Percentiles rank a stretch among this genome's conserved stretches.
phyloP scores from a whole-genome alignment of 92 coral and sea anemone species.

The Ricordea florida region DNA sequence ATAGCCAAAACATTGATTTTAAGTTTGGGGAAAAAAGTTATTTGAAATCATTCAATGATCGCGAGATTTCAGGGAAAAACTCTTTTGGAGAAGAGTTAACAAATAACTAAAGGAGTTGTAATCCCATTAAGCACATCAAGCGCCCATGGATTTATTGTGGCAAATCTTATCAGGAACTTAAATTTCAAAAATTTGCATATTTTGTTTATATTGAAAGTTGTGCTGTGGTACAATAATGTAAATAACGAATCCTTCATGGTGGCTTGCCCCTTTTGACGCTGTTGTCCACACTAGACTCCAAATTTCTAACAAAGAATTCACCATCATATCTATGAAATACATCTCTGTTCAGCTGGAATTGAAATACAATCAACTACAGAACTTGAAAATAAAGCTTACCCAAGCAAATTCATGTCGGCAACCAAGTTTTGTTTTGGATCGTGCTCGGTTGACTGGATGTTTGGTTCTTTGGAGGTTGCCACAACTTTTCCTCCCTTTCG shows the following conservation, averaged over 20 bases:
- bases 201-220: not conserved
- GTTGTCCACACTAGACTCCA: slow-evolving; percentile 4
- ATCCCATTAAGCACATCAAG: no score
- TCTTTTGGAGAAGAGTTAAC: no score
- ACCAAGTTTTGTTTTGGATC: not conserved
- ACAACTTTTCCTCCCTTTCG: not conserved
- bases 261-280: not conserved
- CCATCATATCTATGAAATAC: slow-evolving; percentile 1
- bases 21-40: no score
- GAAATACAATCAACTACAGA: not conserved
- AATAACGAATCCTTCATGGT: not conserved
- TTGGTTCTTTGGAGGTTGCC: slow-evolving; percentile 1
- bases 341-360: slow-evolving; percentile 11
- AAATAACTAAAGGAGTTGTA: no score
- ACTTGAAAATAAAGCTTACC: slow-evolving; percentile 4
- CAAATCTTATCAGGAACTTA: no score
- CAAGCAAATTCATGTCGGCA: not conserved
- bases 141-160: no score
- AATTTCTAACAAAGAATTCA: slow-evolving; percentile 1
- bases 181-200: no score
- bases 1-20: no score
- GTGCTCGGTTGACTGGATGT: no score
- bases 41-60: no score
- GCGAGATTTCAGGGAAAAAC: no score
- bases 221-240: slow-evolving; percentile 17